Percentiles rank a stretch among this genome's conserved stretches.
These are phyloP conservation scores for Chionoecetes opilio DNA, from an alignment of 1,140 invertebrate species.

Conservation along the genomic window DNA sequence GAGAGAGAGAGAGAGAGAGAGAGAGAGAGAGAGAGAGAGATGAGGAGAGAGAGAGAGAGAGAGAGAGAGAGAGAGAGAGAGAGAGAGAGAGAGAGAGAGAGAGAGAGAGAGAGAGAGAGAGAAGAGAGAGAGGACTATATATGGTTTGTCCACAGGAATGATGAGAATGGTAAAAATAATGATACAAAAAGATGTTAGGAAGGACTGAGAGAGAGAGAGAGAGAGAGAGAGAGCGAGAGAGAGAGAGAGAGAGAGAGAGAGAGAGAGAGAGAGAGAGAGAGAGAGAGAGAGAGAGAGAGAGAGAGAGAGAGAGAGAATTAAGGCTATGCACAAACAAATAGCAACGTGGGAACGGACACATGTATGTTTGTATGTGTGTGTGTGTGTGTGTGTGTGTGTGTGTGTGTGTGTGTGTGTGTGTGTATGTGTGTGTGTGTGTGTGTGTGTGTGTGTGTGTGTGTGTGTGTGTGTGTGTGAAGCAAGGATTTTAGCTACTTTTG, in stretches of 20 bases:
- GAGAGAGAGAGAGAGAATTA: no score
- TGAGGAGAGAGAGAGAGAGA: background rate
- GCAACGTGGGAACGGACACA: no score
- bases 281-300: background rate
- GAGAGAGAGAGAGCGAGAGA: background rate
- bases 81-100: no score
- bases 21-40: background rate
- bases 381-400: slow-evolving; percentile 40
- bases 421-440: slow-evolving; percentile 12
- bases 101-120: no score
- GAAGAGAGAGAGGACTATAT: no score
- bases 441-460: no score
- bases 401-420: slow-evolving; percentile 29
- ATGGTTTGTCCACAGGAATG: background rate
- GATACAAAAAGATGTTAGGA: no score
- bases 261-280: slow-evolving; percentile 21
- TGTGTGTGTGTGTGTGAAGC: no score
- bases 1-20: background rate
- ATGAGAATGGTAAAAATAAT: no score
- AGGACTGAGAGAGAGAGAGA: background rate
- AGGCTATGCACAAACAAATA: no score
- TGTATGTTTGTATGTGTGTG: background rate
- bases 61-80: background rate
- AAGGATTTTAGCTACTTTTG: no score
- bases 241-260: slow-evolving; percentile 40